Evolutionary conservation across 2,888 invertebrate species (phyloP).

Genomic region (Xiphydria camelus): DNA sequence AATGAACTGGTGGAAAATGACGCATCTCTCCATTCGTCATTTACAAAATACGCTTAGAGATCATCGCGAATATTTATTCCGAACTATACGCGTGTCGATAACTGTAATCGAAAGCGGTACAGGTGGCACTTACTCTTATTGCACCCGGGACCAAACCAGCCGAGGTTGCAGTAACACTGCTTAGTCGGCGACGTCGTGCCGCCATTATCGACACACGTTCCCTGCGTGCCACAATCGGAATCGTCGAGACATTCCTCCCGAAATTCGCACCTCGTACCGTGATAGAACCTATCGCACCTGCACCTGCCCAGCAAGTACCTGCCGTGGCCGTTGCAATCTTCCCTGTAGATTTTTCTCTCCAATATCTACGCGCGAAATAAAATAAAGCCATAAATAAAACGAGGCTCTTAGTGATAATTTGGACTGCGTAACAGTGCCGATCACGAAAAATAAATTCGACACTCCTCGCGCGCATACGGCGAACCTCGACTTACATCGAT

Average conservation of each 20-base stretch:
- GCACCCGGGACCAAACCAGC: slow-evolving; percentile 86
- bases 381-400: slow-evolving; percentile 17
- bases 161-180: slow-evolving; percentile 88
- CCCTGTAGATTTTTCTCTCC: slow-evolving; percentile 73
- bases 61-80: no score
- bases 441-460: no score
- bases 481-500: slow-evolving; percentile 70
- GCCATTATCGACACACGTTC: slow-evolving; percentile 80
- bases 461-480: no score
- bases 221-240: slow-evolving; percentile 83
- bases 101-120: no score
- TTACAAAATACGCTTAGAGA: no score
- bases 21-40: neutral
- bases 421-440: neutral
- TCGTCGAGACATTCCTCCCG: slow-evolving; percentile 85
- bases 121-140: slow-evolving; percentile 71
- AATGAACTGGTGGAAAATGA: neutral
- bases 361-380: slow-evolving; percentile 40
- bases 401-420: slow-evolving; percentile 1
- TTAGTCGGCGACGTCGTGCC: slow-evolving; percentile 80
- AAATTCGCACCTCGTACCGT: slow-evolving; percentile 84
- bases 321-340: slow-evolving; percentile 85
- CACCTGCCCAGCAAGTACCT: slow-evolving; percentile 77
- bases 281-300: slow-evolving; percentile 79
- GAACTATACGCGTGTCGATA: no score